Conservation (phyloP, 2,113 vertebrate genomes). For the Cochlearius cochlearius region DNA sequence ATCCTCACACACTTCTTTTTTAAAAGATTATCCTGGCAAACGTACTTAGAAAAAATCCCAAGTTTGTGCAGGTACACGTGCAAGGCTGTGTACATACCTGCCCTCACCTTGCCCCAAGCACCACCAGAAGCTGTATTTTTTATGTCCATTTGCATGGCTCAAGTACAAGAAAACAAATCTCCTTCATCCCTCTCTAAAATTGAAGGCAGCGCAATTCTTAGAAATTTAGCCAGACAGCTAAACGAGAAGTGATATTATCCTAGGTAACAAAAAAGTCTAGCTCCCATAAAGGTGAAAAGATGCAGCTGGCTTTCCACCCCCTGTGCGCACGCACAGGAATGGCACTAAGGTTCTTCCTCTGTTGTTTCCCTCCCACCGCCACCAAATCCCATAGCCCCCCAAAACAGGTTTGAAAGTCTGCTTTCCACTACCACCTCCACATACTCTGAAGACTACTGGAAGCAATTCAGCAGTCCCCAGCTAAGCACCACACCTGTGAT, state of each 20-base stretch:
- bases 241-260: not conserved
- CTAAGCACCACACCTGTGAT: not conserved
- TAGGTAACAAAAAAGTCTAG: not conserved
- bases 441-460: not conserved
- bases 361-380: not conserved
- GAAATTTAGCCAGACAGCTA: not conserved
- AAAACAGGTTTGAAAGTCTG: not conserved
- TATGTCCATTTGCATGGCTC: not conserved
- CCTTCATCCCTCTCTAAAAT: not conserved
- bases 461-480: not conserved
- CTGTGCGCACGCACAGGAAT: accelerated
- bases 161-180: not conserved
- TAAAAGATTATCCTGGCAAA: not conserved
- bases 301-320: not conserved
- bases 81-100: not conserved
- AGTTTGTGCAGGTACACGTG: not conserved
- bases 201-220: not conserved
- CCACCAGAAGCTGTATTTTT: not conserved
- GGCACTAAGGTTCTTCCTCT: not conserved
- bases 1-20: not conserved
- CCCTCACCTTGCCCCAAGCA: not conserved
- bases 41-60: not conserved
- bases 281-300: not conserved
- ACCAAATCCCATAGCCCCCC: not conserved
- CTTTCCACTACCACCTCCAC: not conserved